phyloP scores from a whole-genome alignment of 2,888 invertebrate genomes.

The Terebella lapidaria region DNA sequence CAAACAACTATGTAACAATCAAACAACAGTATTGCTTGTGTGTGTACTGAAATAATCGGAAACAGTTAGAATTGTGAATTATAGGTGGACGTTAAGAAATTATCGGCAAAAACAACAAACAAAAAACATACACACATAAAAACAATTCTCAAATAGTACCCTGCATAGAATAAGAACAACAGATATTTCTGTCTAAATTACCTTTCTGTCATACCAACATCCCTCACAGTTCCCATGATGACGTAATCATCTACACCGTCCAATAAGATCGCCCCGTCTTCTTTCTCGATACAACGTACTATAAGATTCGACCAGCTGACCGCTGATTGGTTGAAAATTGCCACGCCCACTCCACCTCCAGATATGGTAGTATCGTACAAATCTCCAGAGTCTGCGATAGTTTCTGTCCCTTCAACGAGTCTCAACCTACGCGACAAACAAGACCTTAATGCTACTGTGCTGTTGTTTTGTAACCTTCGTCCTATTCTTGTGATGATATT shows the following conservation, averaged over 20 bases:
- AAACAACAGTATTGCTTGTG: no score
- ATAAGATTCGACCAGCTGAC: constrained; percentile 34
- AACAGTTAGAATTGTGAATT: no score
- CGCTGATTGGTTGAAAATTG: constrained; percentile 31
- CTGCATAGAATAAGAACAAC: background rate
- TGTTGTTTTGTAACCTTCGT: background rate
- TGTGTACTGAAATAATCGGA: no score
- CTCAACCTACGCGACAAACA: constrained; percentile 11
- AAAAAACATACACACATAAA: background rate
- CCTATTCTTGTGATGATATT: background rate
- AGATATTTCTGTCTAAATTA: background rate
- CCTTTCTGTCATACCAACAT: constrained; percentile 1
- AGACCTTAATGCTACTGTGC: no score
- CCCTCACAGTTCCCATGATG: constrained; percentile 22
- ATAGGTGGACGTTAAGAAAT: no score
- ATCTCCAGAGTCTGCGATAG: constrained; percentile 31
- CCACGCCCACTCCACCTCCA: constrained; percentile 37
- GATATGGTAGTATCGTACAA: constrained; percentile 34
- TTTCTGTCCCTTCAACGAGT: constrained; percentile 5
- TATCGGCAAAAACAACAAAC: no score
- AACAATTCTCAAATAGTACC: background rate
- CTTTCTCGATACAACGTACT: constrained; percentile 24
- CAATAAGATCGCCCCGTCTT: constrained; percentile 33
- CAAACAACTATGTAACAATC: no score
- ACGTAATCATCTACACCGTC: constrained; percentile 35